Evolutionary conservation across 2,888 invertebrate genomes (phyloP), one percentile per base, ranked within the genome.

Genomic region (Prosapia bicincta): DNA sequence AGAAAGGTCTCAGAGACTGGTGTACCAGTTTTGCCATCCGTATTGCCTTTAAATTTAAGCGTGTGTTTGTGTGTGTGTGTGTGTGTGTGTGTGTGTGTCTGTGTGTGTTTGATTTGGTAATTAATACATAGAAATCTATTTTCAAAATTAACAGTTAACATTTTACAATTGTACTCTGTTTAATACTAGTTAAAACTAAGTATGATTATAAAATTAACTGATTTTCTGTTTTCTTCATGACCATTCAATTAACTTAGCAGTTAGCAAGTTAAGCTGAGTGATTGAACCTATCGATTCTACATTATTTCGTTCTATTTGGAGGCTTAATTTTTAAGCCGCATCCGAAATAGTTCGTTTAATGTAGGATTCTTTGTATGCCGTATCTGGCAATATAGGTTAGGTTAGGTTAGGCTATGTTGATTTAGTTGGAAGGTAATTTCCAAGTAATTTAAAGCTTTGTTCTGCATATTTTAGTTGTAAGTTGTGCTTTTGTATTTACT

Each of bases 21-120:
- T 99, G 79, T 99, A 99, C 87, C 99, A 99, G 87, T 99, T 99
- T 87, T 98, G 98, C 85, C 94, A 95, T 85, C 96, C 97, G 23
- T 98, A 98, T 86, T 92, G 91, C 84, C 90, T 95, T 85, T 96
- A 91, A 89, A 84, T 54, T 10, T 10, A 20, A 54, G 38, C 15
- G 3, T 20, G 54, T 54, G 20, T 20, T n/a, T 54, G 54, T 20
- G 54, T 20, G 20, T 54, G 20, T 20, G 78, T 78, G 76, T 78
- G 70, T 72, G 72, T 66, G 28, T 25, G 38, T 43, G 71, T 70
- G 25, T 54, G 13, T 13, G 38, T 38, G 38, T 38, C 10, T 38
- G 13, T 38, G 38, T 38, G 38, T 38, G 15, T 38, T 66, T 13
- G 2, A 65, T 66, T 66, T 66, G 5, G 6, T 38, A 9, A 13